Base-by-base conservation (phyloP, 2,888 invertebrate genomes). In the Halictus ligatus region DNA sequence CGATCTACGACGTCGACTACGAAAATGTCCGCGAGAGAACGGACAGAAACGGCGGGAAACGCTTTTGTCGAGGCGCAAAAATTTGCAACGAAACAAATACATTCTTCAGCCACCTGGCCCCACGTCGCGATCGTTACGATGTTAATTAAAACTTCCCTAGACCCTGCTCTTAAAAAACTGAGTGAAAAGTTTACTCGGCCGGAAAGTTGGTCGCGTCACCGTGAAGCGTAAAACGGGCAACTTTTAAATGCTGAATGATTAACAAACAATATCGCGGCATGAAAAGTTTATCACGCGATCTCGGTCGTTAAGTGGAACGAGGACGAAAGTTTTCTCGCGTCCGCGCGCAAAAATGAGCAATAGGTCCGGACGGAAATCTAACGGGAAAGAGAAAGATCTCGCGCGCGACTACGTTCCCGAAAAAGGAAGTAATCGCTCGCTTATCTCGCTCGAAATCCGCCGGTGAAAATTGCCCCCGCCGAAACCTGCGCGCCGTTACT, bases 201-300 rank as follows among this genome's bases (percentile, higher is more conserved):
- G 71, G 71, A 18, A 80, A 67, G 35, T 80, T 75, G 7, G 18
- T 1, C 18, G 25, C 35, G 35, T 50, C 48, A 50, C 50, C 15
- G 29, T 10, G 7, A 25, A 64, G n/a, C 75, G 50, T 80, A 75
- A 75, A 80, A n/a, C 64, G 18, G 18, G 48, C 21, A 25, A n/a
- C 67, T 64, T 75, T 80, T 67, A 48, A 48, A 50, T 60, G 40
- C 75, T 80, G 48, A 80, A 80, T 75, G 75, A 75, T 81, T 77
- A 77, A 71, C 43, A 35, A 80, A 77, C 81, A 77, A 58, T 77
- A 81, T 77, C 46, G 46, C 69, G 40, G 50, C 64, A 67, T 10
- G 64, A 15, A 25, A 40, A 80, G 75, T 67, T 40, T 40, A 80
- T 50, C 75, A 80, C 25, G 21, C 73, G 50, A 75, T 64, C 13